Evolutionary conservation across 1,140 invertebrate genomes (phyloP).

Genomic region (Phymorhynchus buccinoides): DNA sequence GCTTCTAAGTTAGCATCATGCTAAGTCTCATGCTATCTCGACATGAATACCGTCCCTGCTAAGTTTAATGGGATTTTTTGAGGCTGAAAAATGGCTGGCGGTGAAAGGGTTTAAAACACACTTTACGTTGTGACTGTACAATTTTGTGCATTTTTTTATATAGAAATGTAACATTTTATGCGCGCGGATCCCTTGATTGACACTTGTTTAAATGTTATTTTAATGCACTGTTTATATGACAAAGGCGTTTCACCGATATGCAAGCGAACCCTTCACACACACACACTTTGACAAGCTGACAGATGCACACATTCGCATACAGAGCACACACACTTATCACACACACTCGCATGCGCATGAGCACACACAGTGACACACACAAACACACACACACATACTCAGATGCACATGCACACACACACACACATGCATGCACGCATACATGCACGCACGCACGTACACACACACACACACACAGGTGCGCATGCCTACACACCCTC

Average conservation of each 20-base stretch:
- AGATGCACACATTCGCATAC: background rate
- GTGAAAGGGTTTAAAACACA: too few relatives aligned
- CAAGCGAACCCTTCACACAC: background rate
- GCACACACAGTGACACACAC: slow-evolving; percentile 19
- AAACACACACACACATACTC: slow-evolving; percentile 10
- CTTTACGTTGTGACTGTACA: too few relatives aligned
- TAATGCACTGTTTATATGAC: background rate
- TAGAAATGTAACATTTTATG: background rate
- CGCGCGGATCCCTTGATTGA: too few relatives aligned
- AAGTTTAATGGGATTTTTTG: too few relatives aligned
- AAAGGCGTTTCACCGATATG: background rate
- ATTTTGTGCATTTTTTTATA: background rate
- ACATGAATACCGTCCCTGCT: too few relatives aligned
- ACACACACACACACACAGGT: background rate
- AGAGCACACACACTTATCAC: background rate
- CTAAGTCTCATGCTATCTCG: too few relatives aligned
- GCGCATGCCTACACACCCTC: background rate
- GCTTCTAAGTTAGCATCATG: too few relatives aligned
- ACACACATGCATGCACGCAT: background rate
- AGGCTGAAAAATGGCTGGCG: too few relatives aligned
- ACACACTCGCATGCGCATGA: background rate
- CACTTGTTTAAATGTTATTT: background rate
- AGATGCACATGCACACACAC: background rate
- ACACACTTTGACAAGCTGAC: background rate
- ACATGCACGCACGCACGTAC: background rate